These are phyloP conservation scores for Zaprionus kolodkinae DNA, from an alignment of 1,140 invertebrate species.

Conservation along the genomic window DNA sequence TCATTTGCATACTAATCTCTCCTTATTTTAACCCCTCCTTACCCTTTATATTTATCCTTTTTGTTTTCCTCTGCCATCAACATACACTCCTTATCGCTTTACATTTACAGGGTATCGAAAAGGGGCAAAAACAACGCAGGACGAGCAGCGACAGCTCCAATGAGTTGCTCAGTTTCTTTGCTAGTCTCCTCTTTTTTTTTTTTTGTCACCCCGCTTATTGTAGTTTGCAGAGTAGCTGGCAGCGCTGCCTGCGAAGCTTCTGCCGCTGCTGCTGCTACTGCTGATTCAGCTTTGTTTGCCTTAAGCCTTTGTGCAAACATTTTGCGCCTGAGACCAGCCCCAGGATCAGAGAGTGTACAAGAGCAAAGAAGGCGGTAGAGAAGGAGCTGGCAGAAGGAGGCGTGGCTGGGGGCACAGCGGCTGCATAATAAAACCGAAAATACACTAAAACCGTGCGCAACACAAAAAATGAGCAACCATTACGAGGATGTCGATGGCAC, in stretches of 20 bases:
- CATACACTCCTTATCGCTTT: neutral
- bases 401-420: constrained; percentile 24
- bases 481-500: constrained; percentile 22
- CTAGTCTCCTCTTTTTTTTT: constrained; percentile 33
- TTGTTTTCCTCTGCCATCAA: neutral
- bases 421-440: constrained; percentile 71
- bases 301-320: constrained; percentile 83
- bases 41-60: neutral
- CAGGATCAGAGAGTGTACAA: constrained; percentile 27
- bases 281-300: constrained; percentile 83
- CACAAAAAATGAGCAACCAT: constrained; percentile 58
- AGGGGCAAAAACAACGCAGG: constrained; percentile 2
- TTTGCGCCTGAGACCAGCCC: constrained; percentile 67
- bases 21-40: neutral
- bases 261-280: constrained; percentile 43
- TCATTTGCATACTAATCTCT: too few relatives aligned
- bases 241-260: constrained; percentile 46
- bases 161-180: constrained; percentile 54
- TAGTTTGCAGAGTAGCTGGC: constrained; percentile 75
- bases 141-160: constrained; percentile 39
- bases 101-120: constrained; percentile 25
- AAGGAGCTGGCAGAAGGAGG: neutral
- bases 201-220: constrained; percentile 67
- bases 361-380: neutral
- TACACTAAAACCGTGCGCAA: constrained; percentile 58